Base-by-base conservation (phyloP, 2,113 vertebrate genomes). In the Chitala chitala region DNA sequence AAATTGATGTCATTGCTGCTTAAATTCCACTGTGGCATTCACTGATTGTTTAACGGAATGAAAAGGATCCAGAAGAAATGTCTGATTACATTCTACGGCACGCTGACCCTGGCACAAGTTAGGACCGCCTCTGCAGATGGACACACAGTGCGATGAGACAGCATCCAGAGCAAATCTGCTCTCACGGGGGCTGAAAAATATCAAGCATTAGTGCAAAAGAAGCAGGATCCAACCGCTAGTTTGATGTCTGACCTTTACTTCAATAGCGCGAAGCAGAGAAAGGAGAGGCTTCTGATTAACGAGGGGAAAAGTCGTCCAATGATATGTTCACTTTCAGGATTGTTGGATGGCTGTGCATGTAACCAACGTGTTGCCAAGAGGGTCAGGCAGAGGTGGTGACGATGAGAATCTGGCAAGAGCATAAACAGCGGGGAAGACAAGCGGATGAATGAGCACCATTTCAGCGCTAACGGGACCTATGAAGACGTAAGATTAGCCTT, bases 401-500 rank as follows among this genome's bases (percentile, higher is more conserved):
- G 51, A n/a, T 38, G 70, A 66, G 80, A 84, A 86, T 85, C 82
- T 79, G 82, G 69, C 29, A 64, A 44, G 53, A 36, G 58, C 2
- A 61, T 9, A 69, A n/a, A 51, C 26, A 13, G 17, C 12, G 40
- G 46, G 4, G 46, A 36, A 50, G 56, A 64, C 66, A n/a, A 50
- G 76, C 69, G 33, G 38, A 83, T 44, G 5, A 66, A 66, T 29
- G 20, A 46, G 22, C 17, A 22, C 5, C 64, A 44, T 66, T n/a
- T 46, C 64, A 66, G 40, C 5, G 22, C 64, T 66, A 46, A 46
- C 36, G 12, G 48, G 58, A 69, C 6, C 69, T 65, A 79, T 70
- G 73, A 70, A 88, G 77, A 83, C 68, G 76, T 68, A 76, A 86
- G 80, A 85, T 85, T 80, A 22, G 72, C 65, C 82, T 79, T 79